These are phyloP conservation scores for Tryphoninae sp. DNA, from an alignment of 2,888 invertebrate species.

Conservation along the genomic window DNA sequence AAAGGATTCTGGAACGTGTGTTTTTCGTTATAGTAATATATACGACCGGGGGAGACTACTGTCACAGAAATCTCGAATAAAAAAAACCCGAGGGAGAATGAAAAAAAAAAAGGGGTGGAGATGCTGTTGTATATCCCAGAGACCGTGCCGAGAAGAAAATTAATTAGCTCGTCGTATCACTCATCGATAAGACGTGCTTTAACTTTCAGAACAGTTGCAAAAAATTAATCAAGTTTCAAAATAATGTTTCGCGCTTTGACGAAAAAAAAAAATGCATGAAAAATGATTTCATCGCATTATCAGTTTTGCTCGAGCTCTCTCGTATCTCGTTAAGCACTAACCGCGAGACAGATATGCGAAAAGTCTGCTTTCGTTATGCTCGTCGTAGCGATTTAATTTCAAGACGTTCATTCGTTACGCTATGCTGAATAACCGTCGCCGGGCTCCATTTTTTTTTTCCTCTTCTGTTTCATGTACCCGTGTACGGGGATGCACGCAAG, in stretches of 20 bases:
- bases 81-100: neutral
- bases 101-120: conserved; percentile 7
- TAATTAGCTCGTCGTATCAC: neutral
- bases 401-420: conserved; percentile 55
- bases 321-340: conserved; percentile 14
- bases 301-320: conserved; percentile 6
- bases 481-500: conserved; percentile 1
- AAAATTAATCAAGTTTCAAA: neutral
- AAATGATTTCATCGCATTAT: conserved; percentile 27
- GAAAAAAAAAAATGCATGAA: neutral
- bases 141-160: neutral
- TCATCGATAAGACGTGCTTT: neutral
- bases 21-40: conserved; percentile 37
- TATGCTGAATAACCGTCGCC: conserved; percentile 15
- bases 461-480: neutral
- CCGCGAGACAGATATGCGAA: neutral
- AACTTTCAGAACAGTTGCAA: neutral
- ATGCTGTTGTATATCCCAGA: conserved; percentile 25
- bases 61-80: conserved; percentile 1
- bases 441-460: neutral
- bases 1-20: conserved; percentile 45
- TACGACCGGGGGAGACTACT: conserved; percentile 10
- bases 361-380: conserved; percentile 42
- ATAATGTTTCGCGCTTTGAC: neutral
- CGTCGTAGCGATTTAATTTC: conserved; percentile 56